These are phyloP conservation scores for Drosophila lacteicornis DNA, from an alignment of 1,140 invertebrate species.

Conservation along the genomic window DNA sequence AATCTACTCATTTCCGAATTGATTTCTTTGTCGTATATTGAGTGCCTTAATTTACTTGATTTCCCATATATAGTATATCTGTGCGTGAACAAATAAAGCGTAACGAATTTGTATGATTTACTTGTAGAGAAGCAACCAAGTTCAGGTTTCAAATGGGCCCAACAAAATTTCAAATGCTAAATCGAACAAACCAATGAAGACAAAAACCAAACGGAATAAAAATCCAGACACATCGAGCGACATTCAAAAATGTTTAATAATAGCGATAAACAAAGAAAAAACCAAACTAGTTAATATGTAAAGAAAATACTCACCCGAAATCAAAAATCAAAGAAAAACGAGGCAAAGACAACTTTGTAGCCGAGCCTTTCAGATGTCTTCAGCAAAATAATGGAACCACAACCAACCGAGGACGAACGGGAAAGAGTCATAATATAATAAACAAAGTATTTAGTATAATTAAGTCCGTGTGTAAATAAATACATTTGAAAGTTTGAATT, in stretches of 20 bases:
- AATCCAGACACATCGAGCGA: constrained; percentile 70
- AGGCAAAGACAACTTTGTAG: constrained; percentile 33
- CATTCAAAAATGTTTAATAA: constrained; percentile 76
- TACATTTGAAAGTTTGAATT: constrained; percentile 76
- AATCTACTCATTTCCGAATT: constrained; percentile 47
- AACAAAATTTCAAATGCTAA: constrained; percentile 59
- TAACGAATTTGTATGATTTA: constrained; percentile 64
- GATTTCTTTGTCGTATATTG: constrained; percentile 63
- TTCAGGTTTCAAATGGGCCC: constrained; percentile 82
- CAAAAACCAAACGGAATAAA: constrained; percentile 36
- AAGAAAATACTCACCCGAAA: constrained; percentile 51
- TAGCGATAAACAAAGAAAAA: constrained; percentile 48
- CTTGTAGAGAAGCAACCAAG: constrained; percentile 57
- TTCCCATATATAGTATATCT: constrained; percentile 46
- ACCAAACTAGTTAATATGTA: constrained; percentile 56
- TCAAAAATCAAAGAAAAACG: constrained; percentile 8
- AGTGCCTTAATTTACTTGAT: constrained; percentile 78
- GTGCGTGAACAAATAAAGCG: constrained; percentile 25
- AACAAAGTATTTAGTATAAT: constrained; percentile 52
- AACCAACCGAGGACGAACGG: constrained; percentile 11
- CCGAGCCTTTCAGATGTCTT: constrained; percentile 20
- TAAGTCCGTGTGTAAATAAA: constrained; percentile 75
- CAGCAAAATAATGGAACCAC: constrained; percentile 9
- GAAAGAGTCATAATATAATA: constrained; percentile 11
- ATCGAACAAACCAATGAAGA: constrained; percentile 49